Conservation (phyloP, 1,140 invertebrate genomes). For the Cyclina sinensis region DNA sequence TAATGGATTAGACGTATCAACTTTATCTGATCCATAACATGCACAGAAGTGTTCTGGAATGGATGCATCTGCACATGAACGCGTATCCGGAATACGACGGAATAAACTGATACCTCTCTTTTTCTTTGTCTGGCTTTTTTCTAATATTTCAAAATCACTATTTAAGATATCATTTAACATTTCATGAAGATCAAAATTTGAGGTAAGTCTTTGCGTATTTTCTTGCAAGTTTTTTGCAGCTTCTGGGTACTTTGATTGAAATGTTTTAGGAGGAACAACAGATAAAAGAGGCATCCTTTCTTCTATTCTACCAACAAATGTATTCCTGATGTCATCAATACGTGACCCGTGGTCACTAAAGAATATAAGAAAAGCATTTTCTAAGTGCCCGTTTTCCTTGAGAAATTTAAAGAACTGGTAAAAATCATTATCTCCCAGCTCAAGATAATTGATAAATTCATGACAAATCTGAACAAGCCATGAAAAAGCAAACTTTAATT, state of each 20-base stretch:
- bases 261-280: conserved; percentile 92
- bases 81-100: conserved; percentile 81
- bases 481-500: conserved; percentile 55
- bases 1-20: neutral
- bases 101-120: conserved; percentile 85
- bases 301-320: conserved; percentile 94
- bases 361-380: conserved; percentile 91
- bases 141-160: conserved; percentile 70
- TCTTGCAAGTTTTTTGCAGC: conserved; percentile 90
- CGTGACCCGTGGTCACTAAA: conserved; percentile 97
- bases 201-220: conserved; percentile 88
- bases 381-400: conserved; percentile 82
- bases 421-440: conserved; percentile 69
- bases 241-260: conserved; percentile 89
- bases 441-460: conserved; percentile 69
- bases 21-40: conserved; percentile 80
- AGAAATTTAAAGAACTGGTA: conserved; percentile 83
- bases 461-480: conserved; percentile 68
- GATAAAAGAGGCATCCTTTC: conserved; percentile 95
- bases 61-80: conserved; percentile 85
- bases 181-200: conserved; percentile 87
- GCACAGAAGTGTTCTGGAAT: conserved; percentile 87
- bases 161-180: conserved; percentile 85
- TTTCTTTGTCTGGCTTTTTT: neutral
- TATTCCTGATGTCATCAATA: conserved; percentile 93